Percentiles rank a stretch among this genome's conserved stretches.
These are phyloP conservation scores for Drosophila sp. DNA, from an alignment of 1,140 invertebrate species.

Conservation along the genomic window DNA sequence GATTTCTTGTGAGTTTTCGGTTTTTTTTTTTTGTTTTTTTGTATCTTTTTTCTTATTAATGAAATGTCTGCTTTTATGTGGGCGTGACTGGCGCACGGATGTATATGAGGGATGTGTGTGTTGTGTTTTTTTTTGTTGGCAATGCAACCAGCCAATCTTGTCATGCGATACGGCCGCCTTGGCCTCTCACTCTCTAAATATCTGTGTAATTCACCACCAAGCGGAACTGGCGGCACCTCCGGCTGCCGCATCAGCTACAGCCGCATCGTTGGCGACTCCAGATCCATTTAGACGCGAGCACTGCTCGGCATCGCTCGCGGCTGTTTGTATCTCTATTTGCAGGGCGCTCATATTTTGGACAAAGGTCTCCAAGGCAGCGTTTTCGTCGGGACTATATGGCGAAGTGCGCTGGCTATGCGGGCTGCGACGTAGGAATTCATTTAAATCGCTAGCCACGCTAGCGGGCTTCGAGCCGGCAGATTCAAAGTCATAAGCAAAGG, in stretches of 20 bases:
- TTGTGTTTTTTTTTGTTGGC: constrained; percentile 30
- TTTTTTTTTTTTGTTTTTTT: constrained; percentile 46
- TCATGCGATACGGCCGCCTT: constrained; percentile 41
- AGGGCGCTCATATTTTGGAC: constrained; percentile 78
- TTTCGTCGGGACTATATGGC: constrained; percentile 74
- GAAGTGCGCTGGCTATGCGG: constrained; percentile 75
- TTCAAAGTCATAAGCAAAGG: constrained; percentile 73
- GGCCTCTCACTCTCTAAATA: not conserved
- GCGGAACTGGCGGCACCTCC: constrained; percentile 52
- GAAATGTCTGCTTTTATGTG: constrained; percentile 63
- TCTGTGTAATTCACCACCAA: constrained; percentile 63
- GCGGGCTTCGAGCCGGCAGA: constrained; percentile 53
- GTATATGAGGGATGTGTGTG: constrained; percentile 47
- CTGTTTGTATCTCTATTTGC: constrained; percentile 51
- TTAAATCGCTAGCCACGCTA: constrained; percentile 69
- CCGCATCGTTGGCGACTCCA: constrained; percentile 42
- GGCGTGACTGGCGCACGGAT: constrained; percentile 36
- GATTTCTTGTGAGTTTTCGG: constrained; percentile 56
- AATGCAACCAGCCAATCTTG: constrained; percentile 55
- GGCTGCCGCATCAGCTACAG: constrained; percentile 54
- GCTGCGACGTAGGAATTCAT: constrained; percentile 72
- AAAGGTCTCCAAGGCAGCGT: constrained; percentile 71
- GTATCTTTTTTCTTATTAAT: constrained; percentile 46
- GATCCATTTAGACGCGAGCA: constrained; percentile 68
- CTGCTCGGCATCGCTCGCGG: constrained; percentile 66